A percentile compares a stretch with the other conserved stretches of the same genome.
Evolutionary conservation across 92 coral and sea anemone species (phyloP).

Genomic region (Nematostella vectensis): DNA sequence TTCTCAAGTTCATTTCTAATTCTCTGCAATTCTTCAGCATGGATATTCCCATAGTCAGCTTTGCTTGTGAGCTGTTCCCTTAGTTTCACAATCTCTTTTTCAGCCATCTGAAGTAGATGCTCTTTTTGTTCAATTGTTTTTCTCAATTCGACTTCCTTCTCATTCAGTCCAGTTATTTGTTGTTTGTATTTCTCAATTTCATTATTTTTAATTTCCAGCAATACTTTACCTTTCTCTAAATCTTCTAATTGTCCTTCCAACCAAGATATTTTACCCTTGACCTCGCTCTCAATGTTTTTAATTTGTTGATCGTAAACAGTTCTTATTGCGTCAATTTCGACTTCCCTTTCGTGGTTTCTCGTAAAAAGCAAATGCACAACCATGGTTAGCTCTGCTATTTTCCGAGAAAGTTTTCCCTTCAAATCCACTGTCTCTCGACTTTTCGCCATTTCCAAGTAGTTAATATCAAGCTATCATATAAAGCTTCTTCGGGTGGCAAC

Average conservation of each 20-base stretch:
- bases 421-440: constrained; percentile 41
- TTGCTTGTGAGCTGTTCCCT: constrained; percentile 46
- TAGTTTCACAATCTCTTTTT: constrained; percentile 57
- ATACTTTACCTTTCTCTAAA: constrained; percentile 74
- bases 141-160: constrained; percentile 48
- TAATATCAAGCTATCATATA: not conserved
- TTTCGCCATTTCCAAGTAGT: constrained; percentile 50
- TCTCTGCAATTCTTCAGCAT: constrained; percentile 36
- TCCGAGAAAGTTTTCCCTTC: constrained; percentile 84
- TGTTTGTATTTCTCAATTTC: constrained; percentile 76
- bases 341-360: constrained; percentile 91
- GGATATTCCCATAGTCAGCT: constrained; percentile 38
- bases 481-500: no score
- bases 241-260: constrained; percentile 89
- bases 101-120: constrained; percentile 44
- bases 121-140: constrained; percentile 32
- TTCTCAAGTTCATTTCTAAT: constrained; percentile 53
- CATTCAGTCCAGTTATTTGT: constrained; percentile 43
- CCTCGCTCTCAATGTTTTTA: constrained; percentile 57
- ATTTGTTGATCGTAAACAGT: constrained; percentile 78
- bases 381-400: constrained; percentile 86
- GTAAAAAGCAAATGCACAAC: constrained; percentile 90
- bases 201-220: constrained; percentile 63
- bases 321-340: constrained; percentile 80
- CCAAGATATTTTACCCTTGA: constrained; percentile 77